A percentile compares a stretch with the other conserved stretches of the same genome.
Evolutionary conservation across 2,113 vertebrate species (phyloP).

Genomic region (Lutjanus erythropterus): DNA sequence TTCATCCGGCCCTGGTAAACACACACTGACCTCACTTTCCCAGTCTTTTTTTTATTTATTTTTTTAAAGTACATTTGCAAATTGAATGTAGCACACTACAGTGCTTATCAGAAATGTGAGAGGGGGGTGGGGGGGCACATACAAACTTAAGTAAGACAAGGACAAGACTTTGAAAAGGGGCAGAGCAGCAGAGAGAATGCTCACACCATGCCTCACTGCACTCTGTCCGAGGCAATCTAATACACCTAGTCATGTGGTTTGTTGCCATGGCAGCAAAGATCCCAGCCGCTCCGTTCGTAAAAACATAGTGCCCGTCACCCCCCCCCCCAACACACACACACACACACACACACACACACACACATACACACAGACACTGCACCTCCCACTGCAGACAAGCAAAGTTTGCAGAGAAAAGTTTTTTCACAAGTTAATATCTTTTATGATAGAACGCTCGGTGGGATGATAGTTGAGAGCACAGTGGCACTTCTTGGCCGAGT

Average conservation of each 20-base stretch:
- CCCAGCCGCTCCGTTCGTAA: slow-evolving; percentile 90
- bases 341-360: slow-evolving; percentile 24
- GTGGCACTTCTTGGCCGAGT: slow-evolving; percentile 44
- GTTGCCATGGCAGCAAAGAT: slow-evolving; percentile 95
- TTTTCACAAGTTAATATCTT: slow-evolving; percentile 53
- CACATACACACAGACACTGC: slow-evolving; percentile 27
- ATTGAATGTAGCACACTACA: slow-evolving; percentile 25
- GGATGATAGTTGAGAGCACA: slow-evolving; percentile 32
- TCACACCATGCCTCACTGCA: slow-evolving; percentile 86
- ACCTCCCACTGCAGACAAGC: slow-evolving; percentile 54
- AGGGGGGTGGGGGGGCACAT: not conserved
- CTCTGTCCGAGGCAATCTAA: slow-evolving; percentile 92
- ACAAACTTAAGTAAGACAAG: slow-evolving; percentile 81
- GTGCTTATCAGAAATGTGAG: slow-evolving; percentile 32
- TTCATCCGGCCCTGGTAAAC: slow-evolving; percentile 12
- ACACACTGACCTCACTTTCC: slow-evolving; percentile 12
- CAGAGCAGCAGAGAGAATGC: slow-evolving; percentile 84
- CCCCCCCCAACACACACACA: slow-evolving; percentile 15
- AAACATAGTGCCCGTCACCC: slow-evolving; percentile 84
- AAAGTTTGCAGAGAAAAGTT: slow-evolving; percentile 63
- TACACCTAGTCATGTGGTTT: slow-evolving; percentile 97
- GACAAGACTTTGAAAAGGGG: slow-evolving; percentile 88
- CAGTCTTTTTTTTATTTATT: not conserved
- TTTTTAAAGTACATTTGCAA: slow-evolving; percentile 18
- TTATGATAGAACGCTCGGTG: slow-evolving; percentile 28